These are phyloP conservation scores for Xestia ashworthii DNA, from an alignment of 2,888 invertebrate genomes.

Conservation along the genomic window DNA sequence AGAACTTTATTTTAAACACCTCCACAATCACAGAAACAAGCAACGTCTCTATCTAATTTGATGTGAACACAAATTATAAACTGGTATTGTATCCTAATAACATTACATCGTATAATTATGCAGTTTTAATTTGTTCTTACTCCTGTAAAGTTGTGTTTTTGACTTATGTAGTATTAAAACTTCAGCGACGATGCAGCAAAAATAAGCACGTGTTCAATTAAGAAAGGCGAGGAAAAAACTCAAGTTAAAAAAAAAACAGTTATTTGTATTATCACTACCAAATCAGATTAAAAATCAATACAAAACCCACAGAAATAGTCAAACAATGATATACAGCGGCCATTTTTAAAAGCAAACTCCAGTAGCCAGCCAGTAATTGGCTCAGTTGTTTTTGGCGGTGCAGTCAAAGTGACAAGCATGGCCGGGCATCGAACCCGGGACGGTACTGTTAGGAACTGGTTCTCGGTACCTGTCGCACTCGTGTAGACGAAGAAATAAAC, in stretches of 20 bases:
- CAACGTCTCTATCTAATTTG: too few relatives aligned
- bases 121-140: too few relatives aligned
- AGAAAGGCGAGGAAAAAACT: background rate
- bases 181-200: background rate
- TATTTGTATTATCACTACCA: background rate
- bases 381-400: constrained; percentile 59
- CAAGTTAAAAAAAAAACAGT: too few relatives aligned
- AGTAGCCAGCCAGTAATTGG: constrained; percentile 60
- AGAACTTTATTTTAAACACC: too few relatives aligned
- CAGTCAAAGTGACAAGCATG: constrained; percentile 61
- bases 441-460: constrained; percentile 76
- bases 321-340: background rate
- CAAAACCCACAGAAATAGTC: background rate
- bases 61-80: too few relatives aligned
- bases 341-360: constrained; percentile 2
- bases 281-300: background rate
- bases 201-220: background rate
- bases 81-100: too few relatives aligned
- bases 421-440: constrained; percentile 78
- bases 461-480: constrained; percentile 58
- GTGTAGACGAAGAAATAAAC: constrained; percentile 48
- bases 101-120: too few relatives aligned
- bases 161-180: too few relatives aligned
- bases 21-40: too few relatives aligned
- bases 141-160: too few relatives aligned